These are phyloP conservation scores for Pollachius pollachius DNA, from an alignment of 2,113 vertebrate genomes.

Conservation along the genomic window DNA sequence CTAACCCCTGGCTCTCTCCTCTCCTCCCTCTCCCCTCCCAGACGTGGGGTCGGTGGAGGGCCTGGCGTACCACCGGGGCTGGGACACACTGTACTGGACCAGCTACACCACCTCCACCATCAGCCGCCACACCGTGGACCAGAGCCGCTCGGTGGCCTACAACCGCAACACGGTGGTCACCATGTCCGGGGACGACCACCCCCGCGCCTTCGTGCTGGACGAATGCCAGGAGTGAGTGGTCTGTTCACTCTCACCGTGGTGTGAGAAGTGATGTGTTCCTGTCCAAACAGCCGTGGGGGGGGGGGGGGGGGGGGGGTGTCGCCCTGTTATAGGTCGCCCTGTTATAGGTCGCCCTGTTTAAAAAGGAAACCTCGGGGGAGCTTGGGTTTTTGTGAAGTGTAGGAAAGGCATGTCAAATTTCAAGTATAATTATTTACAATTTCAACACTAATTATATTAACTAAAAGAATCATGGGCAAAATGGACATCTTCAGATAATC, in stretches of 20 bases:
- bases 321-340: too few species aligned
- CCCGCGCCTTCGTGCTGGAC: constrained; percentile 91
- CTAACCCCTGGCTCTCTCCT: background rate
- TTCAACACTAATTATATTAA: too few species aligned
- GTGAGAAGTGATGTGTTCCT: too few species aligned
- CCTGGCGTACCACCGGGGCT: constrained; percentile 91
- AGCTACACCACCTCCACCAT: constrained; percentile 97
- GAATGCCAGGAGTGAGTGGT: constrained; percentile 92
- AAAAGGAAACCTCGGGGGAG: too few species aligned
- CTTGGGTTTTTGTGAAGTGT: background rate
- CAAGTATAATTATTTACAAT: too few species aligned
- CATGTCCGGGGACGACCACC: constrained; percentile 96
- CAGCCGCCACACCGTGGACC: constrained; percentile 92
- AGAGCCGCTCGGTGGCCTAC: constrained; percentile 84
- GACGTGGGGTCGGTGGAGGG: constrained; percentile 96
- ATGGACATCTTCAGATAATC: too few species aligned
- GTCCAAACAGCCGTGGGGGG: constrained; percentile 7
- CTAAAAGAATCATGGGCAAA: too few species aligned
- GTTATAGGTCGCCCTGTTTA: too few species aligned
- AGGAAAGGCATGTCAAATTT: too few species aligned
- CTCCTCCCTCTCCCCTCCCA: constrained; percentile 45
- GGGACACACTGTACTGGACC: constrained; percentile 97
- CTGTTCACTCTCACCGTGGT: constrained; percentile 6
- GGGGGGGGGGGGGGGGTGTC: too few species aligned
- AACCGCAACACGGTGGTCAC: constrained; percentile 93